Evolutionary conservation across 92 coral and sea anemone genomes (phyloP).

Genomic region (Siderastrea radians): DNA sequence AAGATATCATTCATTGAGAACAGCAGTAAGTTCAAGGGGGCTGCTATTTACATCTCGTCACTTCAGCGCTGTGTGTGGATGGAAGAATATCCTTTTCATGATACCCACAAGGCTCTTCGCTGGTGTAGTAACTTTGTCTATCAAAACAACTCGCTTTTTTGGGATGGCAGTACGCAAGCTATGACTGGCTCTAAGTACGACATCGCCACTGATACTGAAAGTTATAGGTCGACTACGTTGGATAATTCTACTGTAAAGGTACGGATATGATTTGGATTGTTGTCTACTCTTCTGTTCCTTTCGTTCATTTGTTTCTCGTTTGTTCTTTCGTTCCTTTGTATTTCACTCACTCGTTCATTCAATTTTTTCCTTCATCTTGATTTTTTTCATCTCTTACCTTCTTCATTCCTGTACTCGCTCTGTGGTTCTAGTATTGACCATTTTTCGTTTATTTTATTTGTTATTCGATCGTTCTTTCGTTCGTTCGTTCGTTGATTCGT

Average conservation of each 20-base stretch:
- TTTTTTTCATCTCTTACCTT: background rate
- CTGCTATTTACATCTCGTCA: constrained; percentile 87
- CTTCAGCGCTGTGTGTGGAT: constrained; percentile 89
- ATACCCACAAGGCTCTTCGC: constrained; percentile 77
- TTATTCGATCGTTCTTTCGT: background rate
- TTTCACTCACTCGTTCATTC: background rate
- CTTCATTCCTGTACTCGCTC: too few species aligned
- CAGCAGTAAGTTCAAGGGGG: constrained; percentile 83
- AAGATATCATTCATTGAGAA: constrained; percentile 83
- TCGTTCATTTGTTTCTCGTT: too few species aligned
- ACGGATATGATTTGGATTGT: background rate
- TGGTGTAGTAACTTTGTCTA: constrained; percentile 85
- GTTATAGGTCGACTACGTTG: background rate
- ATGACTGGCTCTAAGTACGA: constrained; percentile 73
- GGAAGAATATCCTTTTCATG: constrained; percentile 64
- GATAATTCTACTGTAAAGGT: constrained; percentile 26
- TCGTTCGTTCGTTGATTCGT: too few species aligned
- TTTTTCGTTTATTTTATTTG: background rate
- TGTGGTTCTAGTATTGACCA: too few species aligned
- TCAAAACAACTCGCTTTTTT: constrained; percentile 67
- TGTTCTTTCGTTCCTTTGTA: too few species aligned
- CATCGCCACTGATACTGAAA: constrained; percentile 83
- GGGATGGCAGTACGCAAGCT: constrained; percentile 7
- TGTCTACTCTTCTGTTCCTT: too few species aligned
- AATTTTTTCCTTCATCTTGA: background rate